phyloP scores from a whole-genome alignment of 2,113 vertebrate species.

The Pogonocichla stellata region DNA sequence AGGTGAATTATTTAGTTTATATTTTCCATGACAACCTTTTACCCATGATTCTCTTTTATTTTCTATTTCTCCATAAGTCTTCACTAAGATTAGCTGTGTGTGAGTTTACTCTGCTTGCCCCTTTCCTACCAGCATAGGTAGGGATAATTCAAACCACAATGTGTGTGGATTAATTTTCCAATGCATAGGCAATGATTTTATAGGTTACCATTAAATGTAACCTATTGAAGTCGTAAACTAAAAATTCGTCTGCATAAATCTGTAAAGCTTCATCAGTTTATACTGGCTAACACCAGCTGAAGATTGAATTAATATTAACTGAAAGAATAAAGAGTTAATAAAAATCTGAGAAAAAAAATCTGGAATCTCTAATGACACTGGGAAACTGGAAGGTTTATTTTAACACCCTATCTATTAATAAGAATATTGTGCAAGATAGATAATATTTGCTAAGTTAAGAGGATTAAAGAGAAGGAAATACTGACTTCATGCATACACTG shows the following conservation, averaged over 20 bases:
- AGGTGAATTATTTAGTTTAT: neutral
- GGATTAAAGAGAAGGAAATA: neutral
- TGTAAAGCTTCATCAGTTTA: neutral
- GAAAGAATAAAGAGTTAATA: constrained; percentile 18
- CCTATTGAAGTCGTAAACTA: neutral
- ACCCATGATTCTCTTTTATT: neutral
- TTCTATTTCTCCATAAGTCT: neutral
- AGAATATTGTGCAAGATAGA: neutral
- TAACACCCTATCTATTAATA: neutral
- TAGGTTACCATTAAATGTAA: neutral
- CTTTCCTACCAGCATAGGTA: neutral
- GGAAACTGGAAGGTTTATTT: neutral
- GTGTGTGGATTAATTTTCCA: neutral
- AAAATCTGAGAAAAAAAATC: neutral
- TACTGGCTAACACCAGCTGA: neutral
- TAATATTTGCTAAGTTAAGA: neutral
- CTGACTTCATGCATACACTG: neutral
- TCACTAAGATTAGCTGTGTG: neutral
- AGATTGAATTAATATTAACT: neutral
- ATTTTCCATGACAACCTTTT: neutral
- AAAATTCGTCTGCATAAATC: constrained; percentile 4
- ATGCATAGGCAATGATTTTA: neutral
- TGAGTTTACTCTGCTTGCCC: neutral
- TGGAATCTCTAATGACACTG: neutral
- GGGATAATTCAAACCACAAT: neutral